phyloP scores from a whole-genome alignment of 2,113 vertebrate species.

The Hydrolagus affinis region DNA sequence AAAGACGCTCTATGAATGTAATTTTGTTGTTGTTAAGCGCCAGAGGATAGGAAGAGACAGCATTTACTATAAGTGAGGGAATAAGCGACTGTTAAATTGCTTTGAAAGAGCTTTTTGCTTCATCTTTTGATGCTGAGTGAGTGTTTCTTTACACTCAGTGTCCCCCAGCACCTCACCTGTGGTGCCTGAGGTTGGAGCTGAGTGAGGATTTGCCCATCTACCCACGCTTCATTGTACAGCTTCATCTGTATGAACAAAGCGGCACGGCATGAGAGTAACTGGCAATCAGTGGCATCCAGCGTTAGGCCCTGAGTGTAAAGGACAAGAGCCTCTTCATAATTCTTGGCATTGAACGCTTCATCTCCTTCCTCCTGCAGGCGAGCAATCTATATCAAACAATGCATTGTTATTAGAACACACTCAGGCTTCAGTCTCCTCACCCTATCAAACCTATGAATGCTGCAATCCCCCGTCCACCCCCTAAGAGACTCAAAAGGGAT shows the following conservation, averaged over 20 bases:
- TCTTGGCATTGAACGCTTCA: not conserved
- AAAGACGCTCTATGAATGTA: not conserved
- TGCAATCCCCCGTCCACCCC: no score
- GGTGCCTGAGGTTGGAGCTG: not conserved
- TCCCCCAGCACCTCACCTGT: not conserved
- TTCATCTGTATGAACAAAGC: conserved; percentile 13
- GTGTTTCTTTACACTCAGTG: not conserved
- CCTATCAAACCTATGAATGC: no score
- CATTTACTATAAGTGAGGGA: not conserved
- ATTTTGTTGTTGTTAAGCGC: not conserved
- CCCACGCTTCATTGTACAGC: not conserved
- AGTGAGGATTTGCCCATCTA: not conserved
- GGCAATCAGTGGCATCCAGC: not conserved
- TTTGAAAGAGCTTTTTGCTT: not conserved
- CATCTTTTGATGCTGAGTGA: no score
- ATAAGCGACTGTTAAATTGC: not conserved
- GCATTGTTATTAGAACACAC: not conserved
- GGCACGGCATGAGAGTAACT: conserved; percentile 3
- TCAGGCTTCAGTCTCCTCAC: not conserved
- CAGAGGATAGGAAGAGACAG: not conserved
- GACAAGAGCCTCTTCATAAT: not conserved
- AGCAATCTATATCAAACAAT: not conserved
- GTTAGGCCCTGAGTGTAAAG: not conserved
- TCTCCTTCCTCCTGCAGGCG: conserved; percentile 11
- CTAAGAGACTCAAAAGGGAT: no score